These are phyloP conservation scores for Leptodirus hochenwartii DNA, from an alignment of 2,888 invertebrate species.

Conservation along the genomic window DNA sequence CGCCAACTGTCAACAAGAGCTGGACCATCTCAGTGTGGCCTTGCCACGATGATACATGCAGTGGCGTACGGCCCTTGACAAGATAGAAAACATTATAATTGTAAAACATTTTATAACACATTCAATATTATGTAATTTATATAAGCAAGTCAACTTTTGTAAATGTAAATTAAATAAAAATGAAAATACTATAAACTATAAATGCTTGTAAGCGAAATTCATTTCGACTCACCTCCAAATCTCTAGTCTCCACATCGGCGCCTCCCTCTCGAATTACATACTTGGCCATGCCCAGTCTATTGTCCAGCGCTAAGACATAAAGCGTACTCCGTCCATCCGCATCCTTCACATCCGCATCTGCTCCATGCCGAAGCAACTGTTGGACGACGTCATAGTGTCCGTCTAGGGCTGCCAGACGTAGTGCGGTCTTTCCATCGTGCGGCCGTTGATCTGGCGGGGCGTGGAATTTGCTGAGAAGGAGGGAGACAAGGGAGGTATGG, in stretches of 20 bases:
- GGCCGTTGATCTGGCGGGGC: constrained; percentile 72
- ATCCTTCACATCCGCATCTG: constrained; percentile 76
- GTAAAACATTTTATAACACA: constrained; percentile 6
- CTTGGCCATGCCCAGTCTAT: constrained; percentile 66
- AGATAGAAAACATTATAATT: constrained; percentile 3
- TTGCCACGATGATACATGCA: constrained; percentile 87
- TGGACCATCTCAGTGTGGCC: constrained; percentile 89
- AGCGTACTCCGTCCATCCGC: constrained; percentile 84
- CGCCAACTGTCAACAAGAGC: constrained; percentile 49
- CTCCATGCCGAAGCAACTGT: constrained; percentile 50
- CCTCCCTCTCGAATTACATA: constrained; percentile 62
- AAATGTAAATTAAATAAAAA: too few relatives aligned
- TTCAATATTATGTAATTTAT: too few relatives aligned
- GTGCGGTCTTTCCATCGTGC: constrained; percentile 78
- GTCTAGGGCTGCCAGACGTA: constrained; percentile 65
- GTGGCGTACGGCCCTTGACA: constrained; percentile 65
- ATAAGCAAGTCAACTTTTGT: too few relatives aligned
- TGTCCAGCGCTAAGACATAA: constrained; percentile 80
- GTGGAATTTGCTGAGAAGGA: constrained; percentile 52
- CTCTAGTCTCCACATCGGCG: constrained; percentile 72
- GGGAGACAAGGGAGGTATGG: constrained; percentile 46
- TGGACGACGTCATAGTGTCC: constrained; percentile 67
- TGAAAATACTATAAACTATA: constrained; percentile 2
- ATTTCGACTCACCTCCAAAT: constrained; percentile 49
- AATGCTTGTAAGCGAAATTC: too few relatives aligned